Base-by-base conservation (phyloP, 2,113 vertebrate genomes). In the Microcebus ravelobensis region DNA sequence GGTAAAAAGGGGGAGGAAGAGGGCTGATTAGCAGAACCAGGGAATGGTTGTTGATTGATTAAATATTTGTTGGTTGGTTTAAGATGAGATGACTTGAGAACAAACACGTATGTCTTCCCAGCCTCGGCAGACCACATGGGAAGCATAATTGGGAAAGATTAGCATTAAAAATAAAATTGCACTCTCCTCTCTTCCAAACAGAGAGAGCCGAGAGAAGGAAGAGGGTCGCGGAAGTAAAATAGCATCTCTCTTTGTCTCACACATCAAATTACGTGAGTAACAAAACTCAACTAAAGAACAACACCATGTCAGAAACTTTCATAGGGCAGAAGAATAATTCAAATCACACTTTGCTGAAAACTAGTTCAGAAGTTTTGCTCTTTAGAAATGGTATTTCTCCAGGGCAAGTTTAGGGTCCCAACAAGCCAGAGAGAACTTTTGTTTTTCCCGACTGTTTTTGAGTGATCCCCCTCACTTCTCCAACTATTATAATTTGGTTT, bases 381-480 rank as follows among this genome's bases (percentile, higher is more conserved):
- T 67, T 50, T 13, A 88, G 71, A 93, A 86, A 86, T 57, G 52
- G 79, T 74, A 55, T 55, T 84, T 52, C 45, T 79, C 45, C 55
- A 50, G 79, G 91, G 91, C 91, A 95, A 96, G 63, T 61, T 90
- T 18, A 95, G 27, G 52, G 65, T 94, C 52, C 71, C 96, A 79
- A 93, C 91, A 94, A 93, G 79, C 90, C 83, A 71, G 50, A 65
- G 34, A 71, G 39, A 73, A 17, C 57, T 93, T 87, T 67, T 70
- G 45, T 73, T 73, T 87, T 82, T 8, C n/a, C 63, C n/a, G 48
- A 67, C 39, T 87, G 67, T 70, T 94, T 96, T 71, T 95, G 89
- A 97, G 79, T 94, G 94, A 95, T 97, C 73, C 13, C 42, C 92
- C 86, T 91, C 88, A 91, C 73, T 96, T 96, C 93, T 76, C 73